These are phyloP conservation scores for Agonopterix alstromeriana DNA, from an alignment of 2,888 invertebrate species.

Conservation along the genomic window DNA sequence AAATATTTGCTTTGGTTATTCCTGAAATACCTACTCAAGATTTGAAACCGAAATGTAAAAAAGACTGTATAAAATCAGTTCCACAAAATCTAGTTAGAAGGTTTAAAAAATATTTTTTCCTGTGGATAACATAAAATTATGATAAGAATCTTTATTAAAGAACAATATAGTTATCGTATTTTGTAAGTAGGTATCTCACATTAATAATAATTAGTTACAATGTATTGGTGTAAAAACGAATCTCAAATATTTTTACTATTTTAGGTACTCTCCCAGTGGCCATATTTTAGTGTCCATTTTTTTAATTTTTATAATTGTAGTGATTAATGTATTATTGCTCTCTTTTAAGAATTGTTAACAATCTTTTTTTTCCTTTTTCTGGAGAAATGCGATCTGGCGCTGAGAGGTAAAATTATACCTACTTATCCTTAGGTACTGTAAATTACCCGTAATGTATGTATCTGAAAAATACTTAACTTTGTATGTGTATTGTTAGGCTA, in stretches of 20 bases:
- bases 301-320: slow-evolving; percentile 26
- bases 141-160: slow-evolving; percentile 1
- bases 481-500: slow-evolving; percentile 52
- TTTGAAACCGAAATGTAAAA: slow-evolving; percentile 54
- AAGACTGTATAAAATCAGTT: slow-evolving; percentile 71
- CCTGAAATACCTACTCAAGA: slow-evolving; percentile 63
- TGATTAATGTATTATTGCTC: slow-evolving; percentile 34
- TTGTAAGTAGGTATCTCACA: slow-evolving; percentile 3
- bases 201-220: slow-evolving; percentile 1
- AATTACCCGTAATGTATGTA: slow-evolving; percentile 43
- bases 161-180: not conserved
- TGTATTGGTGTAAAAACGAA: slow-evolving; percentile 9
- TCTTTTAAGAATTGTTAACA: slow-evolving; percentile 19
- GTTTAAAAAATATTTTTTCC: slow-evolving; percentile 38
- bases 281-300: slow-evolving; percentile 57
- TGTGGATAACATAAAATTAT: slow-evolving; percentile 15
- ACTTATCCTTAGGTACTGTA: slow-evolving; percentile 26
- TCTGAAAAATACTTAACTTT: slow-evolving; percentile 55
- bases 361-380: slow-evolving; percentile 19
- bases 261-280: slow-evolving; percentile 60
- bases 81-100: slow-evolving; percentile 50
- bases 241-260: slow-evolving; percentile 26
- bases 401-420: slow-evolving; percentile 18
- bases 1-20: slow-evolving; percentile 66
- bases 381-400: slow-evolving; percentile 40